phyloP scores from a whole-genome alignment of 2,113 vertebrate genomes.

The Pristiophorus japonicus region DNA sequence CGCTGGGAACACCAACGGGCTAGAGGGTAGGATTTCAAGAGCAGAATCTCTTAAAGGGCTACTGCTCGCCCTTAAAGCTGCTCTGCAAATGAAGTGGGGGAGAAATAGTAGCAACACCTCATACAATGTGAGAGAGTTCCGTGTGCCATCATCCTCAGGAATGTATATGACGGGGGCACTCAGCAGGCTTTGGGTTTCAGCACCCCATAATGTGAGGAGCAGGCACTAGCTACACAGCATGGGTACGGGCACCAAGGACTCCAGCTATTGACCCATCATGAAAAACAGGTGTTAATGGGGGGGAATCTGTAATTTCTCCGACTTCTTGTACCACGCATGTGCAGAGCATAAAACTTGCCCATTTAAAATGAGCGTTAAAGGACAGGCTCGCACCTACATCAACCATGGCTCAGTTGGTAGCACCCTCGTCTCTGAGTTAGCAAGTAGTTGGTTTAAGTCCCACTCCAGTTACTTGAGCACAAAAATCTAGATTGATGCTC shows the following conservation, averaged over 20 bases:
- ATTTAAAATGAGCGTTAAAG: neutral
- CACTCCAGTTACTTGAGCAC: too few species aligned
- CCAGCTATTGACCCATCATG: neutral
- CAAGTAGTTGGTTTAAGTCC: too few species aligned
- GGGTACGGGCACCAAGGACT: neutral
- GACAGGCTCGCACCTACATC: neutral
- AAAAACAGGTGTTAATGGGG: neutral
- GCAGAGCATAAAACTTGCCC: neutral
- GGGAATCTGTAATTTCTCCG: neutral
- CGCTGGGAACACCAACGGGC: neutral
- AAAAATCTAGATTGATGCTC: too few species aligned
- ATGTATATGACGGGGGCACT: neutral
- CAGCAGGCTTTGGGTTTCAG: neutral
- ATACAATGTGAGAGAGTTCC: neutral
- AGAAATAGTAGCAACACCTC: neutral
- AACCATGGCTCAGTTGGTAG: too few species aligned
- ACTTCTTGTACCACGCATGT: neutral
- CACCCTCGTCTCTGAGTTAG: too few species aligned
- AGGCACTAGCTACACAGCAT: neutral
- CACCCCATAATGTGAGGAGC: neutral
- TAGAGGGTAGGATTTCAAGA: neutral
- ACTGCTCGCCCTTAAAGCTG: neutral
- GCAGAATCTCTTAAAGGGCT: neutral
- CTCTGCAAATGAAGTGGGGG: neutral
- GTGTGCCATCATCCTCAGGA: neutral